Evolutionary conservation across 2,797 vertebrate species (phyloP), one percentile per base, ranked within the genome.

Genomic region (Lerista edwardsae): DNA sequence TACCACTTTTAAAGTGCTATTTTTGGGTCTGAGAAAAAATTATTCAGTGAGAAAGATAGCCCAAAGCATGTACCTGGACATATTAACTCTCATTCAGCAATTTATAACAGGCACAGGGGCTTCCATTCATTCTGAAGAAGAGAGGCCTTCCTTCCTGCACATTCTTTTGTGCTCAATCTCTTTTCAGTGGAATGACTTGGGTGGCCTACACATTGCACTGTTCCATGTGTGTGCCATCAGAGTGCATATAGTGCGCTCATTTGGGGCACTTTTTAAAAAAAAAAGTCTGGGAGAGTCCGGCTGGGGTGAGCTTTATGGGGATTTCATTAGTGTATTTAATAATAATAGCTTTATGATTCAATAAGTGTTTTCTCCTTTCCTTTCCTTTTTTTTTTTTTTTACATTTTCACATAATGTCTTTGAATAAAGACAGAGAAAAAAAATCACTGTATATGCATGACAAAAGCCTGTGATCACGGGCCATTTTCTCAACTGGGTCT

Each of bases 11-110:
- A 81, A 61, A 36, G 34, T 61, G 81, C 0, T 36, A 80, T 21
- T 69, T 2, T 57, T 8, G 15, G 12, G 5, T 36, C 39, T n/a
- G 36, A 27, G 73, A 74, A 82, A n/a, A 61, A 29, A 8, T 68
- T 85, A 84, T 62, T 83, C 8, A 34, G 0, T 59, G 34, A 86
- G 44, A 75, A 88, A 71, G 47, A 75, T 82, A 79, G 65, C 2
- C 69, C 1, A 27, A 5, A 85, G 27, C 39, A 47, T 0, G 76
- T 31, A 19, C 67, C 19, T 41, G 87, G 27, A 82, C 64, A 12
- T 77, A 84, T 81, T 71, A 23, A 69, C 19, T 23, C 67, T 41
- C 36, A 71, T 11, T 21, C 1, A 71, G 36, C 68, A 17, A 39
- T 71, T 25, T 41, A 21, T 41, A 23, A 61, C 68, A 41, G 39